These are phyloP conservation scores for Ceratina japonica DNA, from an alignment of 1,140 invertebrate genomes.

Conservation along the genomic window DNA sequence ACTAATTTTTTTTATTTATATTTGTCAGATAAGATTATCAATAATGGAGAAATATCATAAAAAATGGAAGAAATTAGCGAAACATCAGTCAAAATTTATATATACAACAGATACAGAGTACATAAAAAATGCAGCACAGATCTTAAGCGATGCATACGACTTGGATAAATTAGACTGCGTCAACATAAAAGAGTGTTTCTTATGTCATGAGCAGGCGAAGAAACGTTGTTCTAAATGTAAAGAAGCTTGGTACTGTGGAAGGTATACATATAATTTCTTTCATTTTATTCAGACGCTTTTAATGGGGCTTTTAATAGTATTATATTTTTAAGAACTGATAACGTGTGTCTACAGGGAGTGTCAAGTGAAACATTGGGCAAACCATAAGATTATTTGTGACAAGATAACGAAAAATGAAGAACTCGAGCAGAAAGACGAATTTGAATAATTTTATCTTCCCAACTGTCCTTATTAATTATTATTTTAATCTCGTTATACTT, in stretches of 20 bases:
- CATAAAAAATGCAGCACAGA: slow-evolving; percentile 79
- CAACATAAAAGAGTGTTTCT: slow-evolving; percentile 71
- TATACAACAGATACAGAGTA: slow-evolving; percentile 78
- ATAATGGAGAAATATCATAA: slow-evolving; percentile 77
- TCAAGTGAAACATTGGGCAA: slow-evolving; percentile 77
- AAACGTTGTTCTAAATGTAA: slow-evolving; percentile 80
- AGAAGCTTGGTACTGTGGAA: slow-evolving; percentile 79
- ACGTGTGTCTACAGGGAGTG: slow-evolving; percentile 72
- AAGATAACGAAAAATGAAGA: slow-evolving; percentile 59
- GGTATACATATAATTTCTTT: slow-evolving; percentile 63
- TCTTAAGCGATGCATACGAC: slow-evolving; percentile 77
- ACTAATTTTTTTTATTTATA: background rate
- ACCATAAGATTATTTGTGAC: slow-evolving; percentile 73
- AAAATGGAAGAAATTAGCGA: slow-evolving; percentile 82
- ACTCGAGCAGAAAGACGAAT: slow-evolving; percentile 25
- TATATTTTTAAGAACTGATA: background rate
- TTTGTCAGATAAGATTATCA: slow-evolving; percentile 76
- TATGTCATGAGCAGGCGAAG: slow-evolving; percentile 73
- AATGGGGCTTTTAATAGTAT: slow-evolving; percentile 6
- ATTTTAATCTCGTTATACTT: no score
- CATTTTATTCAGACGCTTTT: background rate
- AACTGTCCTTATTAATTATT: background rate
- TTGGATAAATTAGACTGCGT: slow-evolving; percentile 76
- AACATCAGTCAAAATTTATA: slow-evolving; percentile 79
- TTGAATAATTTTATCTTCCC: background rate